phyloP scores from a whole-genome alignment of 92 coral and sea anemone species.

The Hydrozoanthus gracilis region DNA sequence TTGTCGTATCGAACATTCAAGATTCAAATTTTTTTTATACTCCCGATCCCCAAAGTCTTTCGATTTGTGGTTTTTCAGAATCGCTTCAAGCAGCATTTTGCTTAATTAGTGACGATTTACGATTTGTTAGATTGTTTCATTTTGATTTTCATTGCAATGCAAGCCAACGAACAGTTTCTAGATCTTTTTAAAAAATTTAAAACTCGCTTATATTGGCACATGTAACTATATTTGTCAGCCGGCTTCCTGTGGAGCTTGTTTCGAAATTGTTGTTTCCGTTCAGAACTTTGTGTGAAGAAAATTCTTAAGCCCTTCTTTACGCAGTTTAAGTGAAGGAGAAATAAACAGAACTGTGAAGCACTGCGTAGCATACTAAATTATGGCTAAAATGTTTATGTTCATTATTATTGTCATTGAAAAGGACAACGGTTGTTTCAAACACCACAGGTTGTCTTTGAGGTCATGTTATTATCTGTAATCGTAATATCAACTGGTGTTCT shows the following conservation, averaged over 20 bases:
- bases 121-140: neutral
- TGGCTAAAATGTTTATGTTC: too few species aligned
- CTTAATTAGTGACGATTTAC: neutral
- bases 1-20: neutral
- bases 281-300: neutral
- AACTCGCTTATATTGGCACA: neutral
- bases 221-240: neutral
- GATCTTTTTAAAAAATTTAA: neutral
- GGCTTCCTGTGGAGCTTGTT: neutral
- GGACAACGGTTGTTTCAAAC: too few species aligned
- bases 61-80: neutral
- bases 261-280: neutral
- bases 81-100: neutral
- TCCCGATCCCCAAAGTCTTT: neutral
- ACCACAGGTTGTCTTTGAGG: too few species aligned
- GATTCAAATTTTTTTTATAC: neutral
- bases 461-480: too few species aligned
- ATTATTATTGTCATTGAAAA: too few species aligned
- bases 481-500: too few species aligned
- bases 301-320: too few species aligned
- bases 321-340: too few species aligned
- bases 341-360: too few species aligned
- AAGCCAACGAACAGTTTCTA: slow-evolving; percentile 10
- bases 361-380: too few species aligned
- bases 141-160: neutral